Evolutionary conservation across 2,888 invertebrate genomes (phyloP).

Genomic region (Amblyjoppa fuscipennis): DNA sequence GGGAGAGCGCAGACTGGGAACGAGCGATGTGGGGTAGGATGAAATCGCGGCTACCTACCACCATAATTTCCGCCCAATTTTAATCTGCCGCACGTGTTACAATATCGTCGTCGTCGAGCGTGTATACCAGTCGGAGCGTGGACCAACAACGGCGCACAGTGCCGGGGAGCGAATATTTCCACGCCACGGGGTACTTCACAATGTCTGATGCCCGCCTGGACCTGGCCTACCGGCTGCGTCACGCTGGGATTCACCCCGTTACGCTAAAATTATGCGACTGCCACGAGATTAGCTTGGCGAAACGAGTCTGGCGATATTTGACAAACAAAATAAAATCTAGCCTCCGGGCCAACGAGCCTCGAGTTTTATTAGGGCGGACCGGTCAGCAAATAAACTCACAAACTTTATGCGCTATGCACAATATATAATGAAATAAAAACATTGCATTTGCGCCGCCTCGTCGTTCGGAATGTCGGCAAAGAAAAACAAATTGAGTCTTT

Average conservation of each 20-base stretch:
- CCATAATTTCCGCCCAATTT: slow-evolving; percentile 76
- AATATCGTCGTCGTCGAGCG: slow-evolving; percentile 22
- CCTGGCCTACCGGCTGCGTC: slow-evolving; percentile 9
- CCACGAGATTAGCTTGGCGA: slow-evolving; percentile 42
- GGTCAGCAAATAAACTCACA: not conserved
- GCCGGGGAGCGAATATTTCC: slow-evolving; percentile 58
- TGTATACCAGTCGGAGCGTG: slow-evolving; percentile 3
- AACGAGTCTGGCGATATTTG: slow-evolving; percentile 13
- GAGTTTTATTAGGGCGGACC: not conserved
- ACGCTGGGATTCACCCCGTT: slow-evolving; percentile 53
- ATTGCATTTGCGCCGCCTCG: not conserved
- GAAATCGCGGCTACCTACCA: slow-evolving; percentile 68
- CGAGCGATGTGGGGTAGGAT: slow-evolving; percentile 39
- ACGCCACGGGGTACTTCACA: slow-evolving; percentile 24
- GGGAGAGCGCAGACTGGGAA: slow-evolving; percentile 13
- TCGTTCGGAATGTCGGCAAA: not conserved
- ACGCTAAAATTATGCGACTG: slow-evolving; percentile 48
- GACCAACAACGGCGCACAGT: slow-evolving; percentile 30
- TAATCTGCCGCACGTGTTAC: slow-evolving; percentile 74
- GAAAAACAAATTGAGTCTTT: not conserved
- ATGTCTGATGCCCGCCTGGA: not conserved
- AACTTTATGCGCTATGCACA: not conserved
- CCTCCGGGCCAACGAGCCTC: not conserved
- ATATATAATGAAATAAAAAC: no score
- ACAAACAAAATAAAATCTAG: slow-evolving; percentile 1